Evolutionary conservation across 1,140 invertebrate species (phyloP), one percentile per base, ranked within the genome.

Genomic region (Nilaparvata lugens): DNA sequence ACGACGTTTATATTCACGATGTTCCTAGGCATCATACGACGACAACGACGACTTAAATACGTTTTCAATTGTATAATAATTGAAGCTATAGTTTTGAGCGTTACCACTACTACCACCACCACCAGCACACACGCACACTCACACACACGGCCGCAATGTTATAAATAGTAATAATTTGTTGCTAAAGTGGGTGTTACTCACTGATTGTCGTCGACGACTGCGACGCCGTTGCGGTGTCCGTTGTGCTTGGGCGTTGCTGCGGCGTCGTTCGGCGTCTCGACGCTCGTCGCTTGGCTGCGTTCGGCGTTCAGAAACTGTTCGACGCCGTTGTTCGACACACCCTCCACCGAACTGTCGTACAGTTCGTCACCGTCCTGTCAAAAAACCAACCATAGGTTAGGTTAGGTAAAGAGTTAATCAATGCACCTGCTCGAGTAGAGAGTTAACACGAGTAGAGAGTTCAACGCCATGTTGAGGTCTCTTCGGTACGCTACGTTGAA

Each of bases 171-270:
- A 25, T 13, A 38, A 18, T 56, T n/a, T 40, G 38, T 35, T 40
- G 25, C 16, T 23, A 35, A 35, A 11, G 31, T 35, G 31, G 31
- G 38, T 40, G 43, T 18, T 58, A 62, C 64, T 63, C 58, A 66
- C 64, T 63, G 60, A 62, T 62, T 56, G 52, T 63, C 2, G 31
- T 11, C 25, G 25, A 16, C 38, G 38, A 9, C n/a, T 6, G 16
- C 56, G 31, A 63, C 57, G 52, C 65, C 65, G 43, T 66, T 66
- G 45, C 63, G 62, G 35, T 66, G 65, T 24, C 65, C 65, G 53
- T 66, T 66, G 24, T 66, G 65, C 38, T 60, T 60, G n/a, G 58
- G 25, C 9, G 52, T 63, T 61, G 31, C 45, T 56, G 23, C 25
- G 52, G 48, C 60, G 45, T 35, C 31, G 3, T 11, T 28, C 9